Evolutionary conservation across 2,113 vertebrate genomes (phyloP).

Genomic region (Parotia lawesii): DNA sequence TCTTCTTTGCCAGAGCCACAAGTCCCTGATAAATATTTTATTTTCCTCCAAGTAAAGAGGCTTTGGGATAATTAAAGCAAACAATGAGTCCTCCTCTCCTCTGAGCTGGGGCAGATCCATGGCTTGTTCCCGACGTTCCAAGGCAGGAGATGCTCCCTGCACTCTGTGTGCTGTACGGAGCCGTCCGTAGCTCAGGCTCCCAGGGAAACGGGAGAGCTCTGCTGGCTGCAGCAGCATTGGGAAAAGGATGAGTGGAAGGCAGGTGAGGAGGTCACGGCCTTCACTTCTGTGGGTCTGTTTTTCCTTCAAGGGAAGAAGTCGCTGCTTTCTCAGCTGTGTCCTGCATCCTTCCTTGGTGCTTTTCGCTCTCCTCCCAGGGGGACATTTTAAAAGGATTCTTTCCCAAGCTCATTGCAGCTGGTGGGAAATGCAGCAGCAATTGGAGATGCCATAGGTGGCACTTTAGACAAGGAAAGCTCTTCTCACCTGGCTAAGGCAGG

Average conservation of each 20-base stretch:
- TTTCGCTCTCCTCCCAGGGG: background rate
- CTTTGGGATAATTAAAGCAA: constrained; percentile 27
- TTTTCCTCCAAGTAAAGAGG: constrained; percentile 39
- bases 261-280: background rate
- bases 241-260: background rate
- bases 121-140: rapidly evolving
- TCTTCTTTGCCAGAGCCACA: constrained; percentile 62
- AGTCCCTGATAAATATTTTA: constrained; percentile 71
- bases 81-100: background rate
- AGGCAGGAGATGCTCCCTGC: background rate
- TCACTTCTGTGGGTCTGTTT: background rate
- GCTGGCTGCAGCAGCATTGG: background rate
- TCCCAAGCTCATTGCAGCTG: background rate
- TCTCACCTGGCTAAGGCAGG: background rate
- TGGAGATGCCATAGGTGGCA: background rate
- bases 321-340: background rate
- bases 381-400: background rate
- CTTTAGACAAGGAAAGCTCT: background rate
- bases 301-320: background rate
- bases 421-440: background rate
- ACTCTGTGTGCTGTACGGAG: rapidly evolving
- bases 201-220: background rate
- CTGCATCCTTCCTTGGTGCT: rapidly evolving
- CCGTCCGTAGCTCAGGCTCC: background rate
- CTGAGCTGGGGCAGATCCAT: background rate